Base-by-base conservation (phyloP, 1,140 invertebrate genomes). In the Teleopsis dalmanni region DNA sequence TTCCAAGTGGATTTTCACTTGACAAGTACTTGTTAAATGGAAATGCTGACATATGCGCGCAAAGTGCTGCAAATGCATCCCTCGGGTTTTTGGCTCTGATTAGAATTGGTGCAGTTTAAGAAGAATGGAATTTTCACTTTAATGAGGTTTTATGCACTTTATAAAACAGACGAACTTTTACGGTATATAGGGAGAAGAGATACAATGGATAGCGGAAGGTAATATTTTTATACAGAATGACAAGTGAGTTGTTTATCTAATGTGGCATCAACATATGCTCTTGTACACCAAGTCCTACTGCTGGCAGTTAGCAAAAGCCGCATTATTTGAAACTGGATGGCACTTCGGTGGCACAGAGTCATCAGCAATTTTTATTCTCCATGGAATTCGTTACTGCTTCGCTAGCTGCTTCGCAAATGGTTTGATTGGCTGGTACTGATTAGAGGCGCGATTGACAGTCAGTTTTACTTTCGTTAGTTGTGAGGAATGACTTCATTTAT, bases 261-360 rank as follows among this genome's bases (percentile, higher is more conserved):
- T 68, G 64, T 68, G 65, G 65, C 65, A 68, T 65, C 62, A 68
- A 57, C 65, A 68, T 68, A 68, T 68, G 65, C 60, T 68, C 56
- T 26, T 31, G 16, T 46, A 41, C 14, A 10, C 11, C 13, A 26
- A 41, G 38, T 13, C 3, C 23, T 14, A 33, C 19, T n/a, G 22
- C 34, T 34, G 26, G n/a, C 22, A 36, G 3, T 18, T 41, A 26
- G 7, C 2, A 13, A n/a, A n/a, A n/a, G n/a, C n/a, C n/a, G n/a
- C n/a, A n/a, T n/a, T n/a, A n/a, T n/a, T n/a, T n/a, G n/a, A n/a
- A n/a, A n/a, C n/a, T n/a, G n/a, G n/a, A n/a, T n/a, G n/a, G n/a
- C n/a, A n/a, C n/a, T n/a, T n/a, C n/a, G n/a, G n/a, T n/a, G n/a
- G n/a, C n/a, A n/a, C n/a, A n/a, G 19, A 22, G 44, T 18, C 44